Conservation (phyloP, 37 sponge, comb jelly and placozoan species). For the Halisarca cf. caerulea region DNA sequence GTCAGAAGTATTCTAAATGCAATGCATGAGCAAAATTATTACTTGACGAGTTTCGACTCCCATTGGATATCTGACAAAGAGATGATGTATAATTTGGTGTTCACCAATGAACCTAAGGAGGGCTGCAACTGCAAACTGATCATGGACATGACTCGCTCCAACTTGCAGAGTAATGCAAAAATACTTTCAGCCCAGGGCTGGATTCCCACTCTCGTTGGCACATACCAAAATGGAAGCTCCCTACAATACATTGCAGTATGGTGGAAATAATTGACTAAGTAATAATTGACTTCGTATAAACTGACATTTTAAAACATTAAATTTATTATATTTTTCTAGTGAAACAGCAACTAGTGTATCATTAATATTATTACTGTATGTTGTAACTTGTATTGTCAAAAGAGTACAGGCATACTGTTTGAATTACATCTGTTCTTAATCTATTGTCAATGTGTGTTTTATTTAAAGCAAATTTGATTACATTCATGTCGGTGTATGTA, state of each 20-base stretch:
- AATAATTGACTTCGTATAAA: too few species aligned
- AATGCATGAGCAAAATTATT: neutral
- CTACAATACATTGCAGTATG: neutral
- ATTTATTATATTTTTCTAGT: too few species aligned
- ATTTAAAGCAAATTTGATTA: too few species aligned
- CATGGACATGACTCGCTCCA: neutral
- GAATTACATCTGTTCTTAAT: too few species aligned
- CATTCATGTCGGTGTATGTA: neutral
- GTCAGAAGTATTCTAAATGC: neutral
- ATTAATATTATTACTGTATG: too few species aligned
- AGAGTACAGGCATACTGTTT: too few species aligned
- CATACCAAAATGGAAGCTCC: neutral
- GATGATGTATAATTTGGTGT: neutral
- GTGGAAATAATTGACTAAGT: slow-evolving; percentile 5
- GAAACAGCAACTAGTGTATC: too few species aligned
- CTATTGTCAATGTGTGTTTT: too few species aligned
- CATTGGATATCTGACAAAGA: neutral
- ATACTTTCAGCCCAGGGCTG: neutral
- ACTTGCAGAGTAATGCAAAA: neutral
- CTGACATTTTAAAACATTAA: too few species aligned
- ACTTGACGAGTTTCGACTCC: neutral
- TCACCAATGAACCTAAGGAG: neutral
- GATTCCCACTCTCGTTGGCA: neutral
- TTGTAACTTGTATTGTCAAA: too few species aligned
- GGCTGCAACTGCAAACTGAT: neutral